Evolutionary conservation across 2,113 vertebrate species (phyloP), one percentile per base, ranked within the genome.

Genomic region (Proterorhinus semilunaris): DNA sequence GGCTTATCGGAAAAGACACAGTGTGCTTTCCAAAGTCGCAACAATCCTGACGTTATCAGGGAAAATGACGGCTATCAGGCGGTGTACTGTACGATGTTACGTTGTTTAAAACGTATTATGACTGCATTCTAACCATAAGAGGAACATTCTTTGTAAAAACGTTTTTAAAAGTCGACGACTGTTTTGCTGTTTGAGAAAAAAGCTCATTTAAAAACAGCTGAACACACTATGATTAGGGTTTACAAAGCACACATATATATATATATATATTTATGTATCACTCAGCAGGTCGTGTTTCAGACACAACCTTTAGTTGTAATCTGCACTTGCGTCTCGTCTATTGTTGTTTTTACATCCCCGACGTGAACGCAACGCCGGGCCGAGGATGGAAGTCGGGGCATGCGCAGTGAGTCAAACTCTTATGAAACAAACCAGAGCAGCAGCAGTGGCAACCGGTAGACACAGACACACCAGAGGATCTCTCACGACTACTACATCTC

Each of bases 401-500:
- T 84, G 88, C 88, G 87, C 87, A 78, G 63, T 74, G 42, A 43
- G 21, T 0, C 5, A 0, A 58, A 66, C 65, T 74, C 65, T 84
- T 83, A 82, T 48, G 81, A 83, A 86, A 87, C 79, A 64, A 58
- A 55, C 1, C 62, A 62, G 75, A 3, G 7, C 82, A 61, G 72
- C 50, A 27, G 49, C 49, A 7, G 74, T 8, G 10, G 17, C 5
- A 69, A 0, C 48, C 44, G 53, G 45, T 53, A 44, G 45, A 17
- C 53, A 21, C 52, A 54, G 0, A 42, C 16, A 6, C 21, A 42
- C 42, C 45, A 44, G 4, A 27, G 21, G 17, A 7, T 15, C 10
- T 11, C 9, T 1, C 15, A 6, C 61, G 51, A 10, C 53, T 7
- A 58, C 0, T 13, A 3, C 68, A 8, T 2, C 62, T 0, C 3